Conservation (phyloP, 2,888 invertebrate species). For the Drosophila limbata region DNA sequence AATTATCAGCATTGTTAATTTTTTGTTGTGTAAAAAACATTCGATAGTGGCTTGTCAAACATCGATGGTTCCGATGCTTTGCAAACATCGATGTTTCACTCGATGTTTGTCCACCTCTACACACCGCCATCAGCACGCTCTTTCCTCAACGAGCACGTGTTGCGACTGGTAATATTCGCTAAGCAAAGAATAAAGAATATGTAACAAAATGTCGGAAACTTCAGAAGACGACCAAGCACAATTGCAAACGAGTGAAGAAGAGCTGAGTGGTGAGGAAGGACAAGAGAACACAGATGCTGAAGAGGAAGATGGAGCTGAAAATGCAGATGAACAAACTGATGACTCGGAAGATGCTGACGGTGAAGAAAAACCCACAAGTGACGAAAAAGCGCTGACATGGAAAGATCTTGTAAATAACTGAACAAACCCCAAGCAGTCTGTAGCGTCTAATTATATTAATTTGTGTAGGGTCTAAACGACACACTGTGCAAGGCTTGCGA, state of each 20-base stretch:
- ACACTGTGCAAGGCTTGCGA: conserved; percentile 96
- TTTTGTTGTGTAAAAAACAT: too few species aligned
- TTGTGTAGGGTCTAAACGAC: conserved; percentile 93
- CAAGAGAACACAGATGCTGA: conserved; percentile 30
- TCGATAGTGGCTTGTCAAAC: too few species aligned
- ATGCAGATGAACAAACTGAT: conserved; percentile 39
- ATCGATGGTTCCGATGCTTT: too few species aligned
- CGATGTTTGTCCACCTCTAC: too few species aligned
- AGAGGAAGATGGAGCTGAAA: conserved; percentile 46
- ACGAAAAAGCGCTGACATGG: conserved; percentile 85
- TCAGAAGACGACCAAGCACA: conserved; percentile 80
- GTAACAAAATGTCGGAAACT: conserved; percentile 80
- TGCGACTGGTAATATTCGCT: conserved; percentile 45
- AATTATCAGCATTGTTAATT: too few species aligned
- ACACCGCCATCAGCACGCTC: conserved; percentile 13
- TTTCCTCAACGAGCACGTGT: conserved; percentile 55
- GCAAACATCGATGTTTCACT: too few species aligned
- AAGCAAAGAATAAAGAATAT: conserved; percentile 32
- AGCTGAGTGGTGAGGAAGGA: conserved; percentile 55
- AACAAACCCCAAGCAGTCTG: too few species aligned
- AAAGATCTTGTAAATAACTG: conserved; percentile 87
- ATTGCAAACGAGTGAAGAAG: conserved; percentile 65
- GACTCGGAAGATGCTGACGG: conserved; percentile 30
- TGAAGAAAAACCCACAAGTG: conserved; percentile 26
- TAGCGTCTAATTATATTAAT: neutral